Percentiles rank a stretch among this genome's conserved stretches.
phyloP scores from a whole-genome alignment of 2,797 vertebrate species.

The Synaphobranchus kaupii region DNA sequence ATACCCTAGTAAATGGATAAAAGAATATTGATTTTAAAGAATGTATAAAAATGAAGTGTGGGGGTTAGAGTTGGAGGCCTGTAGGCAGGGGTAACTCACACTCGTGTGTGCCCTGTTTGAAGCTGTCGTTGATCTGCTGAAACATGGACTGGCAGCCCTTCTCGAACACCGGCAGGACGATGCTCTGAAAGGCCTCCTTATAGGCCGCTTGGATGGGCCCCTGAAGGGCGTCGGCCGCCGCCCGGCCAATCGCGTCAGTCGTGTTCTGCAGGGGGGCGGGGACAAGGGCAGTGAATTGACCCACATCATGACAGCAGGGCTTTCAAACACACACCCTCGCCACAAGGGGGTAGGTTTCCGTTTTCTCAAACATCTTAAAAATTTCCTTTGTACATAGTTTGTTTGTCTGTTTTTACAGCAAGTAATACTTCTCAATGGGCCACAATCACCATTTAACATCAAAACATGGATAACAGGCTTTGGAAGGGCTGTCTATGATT shows the following conservation, averaged over 20 bases:
- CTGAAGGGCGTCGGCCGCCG: slow-evolving; percentile 90
- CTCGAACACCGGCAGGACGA: slow-evolving; percentile 92
- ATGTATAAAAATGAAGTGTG: too few relatives aligned
- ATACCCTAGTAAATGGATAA: too few relatives aligned
- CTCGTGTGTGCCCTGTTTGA: slow-evolving; percentile 95
- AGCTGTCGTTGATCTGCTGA: slow-evolving; percentile 98
- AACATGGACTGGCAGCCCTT: slow-evolving; percentile 98
- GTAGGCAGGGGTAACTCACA: slow-evolving; percentile 72
- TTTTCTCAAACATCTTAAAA: neutral
- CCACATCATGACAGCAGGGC: neutral
- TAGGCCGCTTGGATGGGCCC: slow-evolving; percentile 91
- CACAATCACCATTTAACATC: neutral
- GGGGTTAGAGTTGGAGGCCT: too few relatives aligned
- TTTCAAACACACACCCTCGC: neutral
- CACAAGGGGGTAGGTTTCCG: neutral
- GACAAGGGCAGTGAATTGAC: neutral
- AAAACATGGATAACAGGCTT: neutral
- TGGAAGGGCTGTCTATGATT: neutral
- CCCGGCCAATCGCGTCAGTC: slow-evolving; percentile 88
- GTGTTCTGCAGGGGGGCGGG: slow-evolving; percentile 76
- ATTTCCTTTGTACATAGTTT: neutral
- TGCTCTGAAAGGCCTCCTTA: slow-evolving; percentile 90
- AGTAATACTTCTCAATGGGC: neutral
- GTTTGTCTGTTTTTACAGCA: neutral
- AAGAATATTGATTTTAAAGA: too few relatives aligned